phyloP scores from a whole-genome alignment of 2,797 vertebrate genomes.

The Muscicapa comitata region DNA sequence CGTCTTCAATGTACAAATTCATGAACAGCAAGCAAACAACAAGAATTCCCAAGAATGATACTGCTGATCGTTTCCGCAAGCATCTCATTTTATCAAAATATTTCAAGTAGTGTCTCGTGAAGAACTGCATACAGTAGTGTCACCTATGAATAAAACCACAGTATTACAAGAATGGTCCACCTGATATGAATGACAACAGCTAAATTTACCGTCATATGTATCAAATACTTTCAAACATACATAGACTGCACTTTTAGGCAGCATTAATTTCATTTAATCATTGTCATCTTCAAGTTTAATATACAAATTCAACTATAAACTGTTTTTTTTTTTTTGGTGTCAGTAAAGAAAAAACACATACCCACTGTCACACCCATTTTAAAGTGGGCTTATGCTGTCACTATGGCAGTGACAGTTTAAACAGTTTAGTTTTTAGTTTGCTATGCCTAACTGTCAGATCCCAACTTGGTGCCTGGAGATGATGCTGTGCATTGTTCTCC shows the following conservation, averaged over 20 bases:
- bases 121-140: constrained; percentile 59
- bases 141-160: constrained; percentile 61
- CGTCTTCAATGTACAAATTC: constrained; percentile 96
- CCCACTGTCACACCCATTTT: neutral
- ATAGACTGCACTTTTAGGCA: neutral
- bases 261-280: neutral
- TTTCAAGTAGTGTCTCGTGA: constrained; percentile 83
- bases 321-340: neutral
- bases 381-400: neutral
- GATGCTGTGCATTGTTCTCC: neutral
- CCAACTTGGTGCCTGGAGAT: neutral
- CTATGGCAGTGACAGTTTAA: neutral
- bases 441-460: neutral
- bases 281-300: neutral
- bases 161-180: neutral
- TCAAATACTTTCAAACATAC: neutral
- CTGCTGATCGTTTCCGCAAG: constrained; percentile 91
- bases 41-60: constrained; percentile 91
- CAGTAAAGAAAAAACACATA: neutral
- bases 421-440: neutral
- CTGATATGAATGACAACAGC: neutral
- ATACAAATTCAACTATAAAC: neutral
- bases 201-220: neutral
- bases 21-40: constrained; percentile 93
- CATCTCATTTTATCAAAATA: constrained; percentile 97